These are phyloP conservation scores for Fragum sueziense DNA, from an alignment of 2,888 invertebrate species.

Conservation along the genomic window DNA sequence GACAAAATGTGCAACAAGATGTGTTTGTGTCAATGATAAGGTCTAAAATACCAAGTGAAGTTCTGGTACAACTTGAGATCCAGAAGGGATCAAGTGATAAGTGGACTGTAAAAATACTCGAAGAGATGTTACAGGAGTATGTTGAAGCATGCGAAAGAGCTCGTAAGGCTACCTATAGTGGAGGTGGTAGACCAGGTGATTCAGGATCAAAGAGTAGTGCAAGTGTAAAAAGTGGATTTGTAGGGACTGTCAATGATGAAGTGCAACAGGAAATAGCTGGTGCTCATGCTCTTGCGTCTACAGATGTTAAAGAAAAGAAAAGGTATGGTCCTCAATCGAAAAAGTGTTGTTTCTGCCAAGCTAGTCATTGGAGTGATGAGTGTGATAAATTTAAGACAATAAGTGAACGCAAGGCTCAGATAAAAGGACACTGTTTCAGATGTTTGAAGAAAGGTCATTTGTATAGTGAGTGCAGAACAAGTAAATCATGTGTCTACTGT, in stretches of 20 bases:
- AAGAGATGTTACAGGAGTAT: conserved; percentile 26
- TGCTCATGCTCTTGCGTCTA: conserved; percentile 13
- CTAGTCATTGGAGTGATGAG: conserved; percentile 35
- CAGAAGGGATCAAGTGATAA: conserved; percentile 2
- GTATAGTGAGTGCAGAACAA: conserved; percentile 11
- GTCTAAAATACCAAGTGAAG: conserved; percentile 21
- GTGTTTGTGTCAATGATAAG: conserved; percentile 35
- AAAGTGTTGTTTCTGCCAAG: conserved; percentile 19
- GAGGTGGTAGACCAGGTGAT: no score
- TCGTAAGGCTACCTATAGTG: background rate
- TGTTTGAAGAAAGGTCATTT: background rate
- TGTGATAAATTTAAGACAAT: conserved; percentile 28
- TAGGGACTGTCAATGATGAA: background rate
- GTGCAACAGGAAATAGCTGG: background rate
- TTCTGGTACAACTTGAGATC: conserved; percentile 31
- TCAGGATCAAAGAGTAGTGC: background rate
- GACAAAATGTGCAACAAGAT: conserved; percentile 30
- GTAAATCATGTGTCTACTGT: conserved; percentile 30
- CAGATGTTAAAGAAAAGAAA: background rate
- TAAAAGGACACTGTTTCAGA: conserved; percentile 26
- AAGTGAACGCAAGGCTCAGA: background rate
- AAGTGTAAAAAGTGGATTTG: background rate
- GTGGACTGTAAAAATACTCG: conserved; percentile 19
- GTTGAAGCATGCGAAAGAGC: conserved; percentile 2
- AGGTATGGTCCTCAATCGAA: background rate